Conservation (phyloP, 2,888 invertebrate species). For the Drosophila prolongata region DNA sequence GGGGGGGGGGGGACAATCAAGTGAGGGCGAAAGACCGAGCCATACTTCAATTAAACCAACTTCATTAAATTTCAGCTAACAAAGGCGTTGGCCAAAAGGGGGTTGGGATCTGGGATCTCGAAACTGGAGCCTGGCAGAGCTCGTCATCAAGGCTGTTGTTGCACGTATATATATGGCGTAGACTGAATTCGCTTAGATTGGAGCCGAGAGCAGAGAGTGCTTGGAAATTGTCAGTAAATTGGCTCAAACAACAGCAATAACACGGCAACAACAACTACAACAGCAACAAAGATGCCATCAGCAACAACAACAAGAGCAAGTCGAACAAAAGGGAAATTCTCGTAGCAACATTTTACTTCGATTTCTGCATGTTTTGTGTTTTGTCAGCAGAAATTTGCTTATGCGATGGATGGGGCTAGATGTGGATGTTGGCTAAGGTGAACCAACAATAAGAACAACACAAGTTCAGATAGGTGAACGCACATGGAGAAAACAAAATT, state of each 20-base stretch:
- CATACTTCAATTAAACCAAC: conserved; percentile 80
- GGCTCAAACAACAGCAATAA: conserved; percentile 73
- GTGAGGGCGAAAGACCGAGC: conserved; percentile 48
- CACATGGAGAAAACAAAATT: conserved; percentile 6
- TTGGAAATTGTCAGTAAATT: conserved; percentile 77
- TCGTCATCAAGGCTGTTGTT: conserved; percentile 67
- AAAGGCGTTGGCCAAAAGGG: conserved; percentile 65
- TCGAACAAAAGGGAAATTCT: conserved; percentile 59
- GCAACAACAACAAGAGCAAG: conserved; percentile 24
- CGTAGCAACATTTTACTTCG: conserved; percentile 73
- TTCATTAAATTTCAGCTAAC: conserved; percentile 80
- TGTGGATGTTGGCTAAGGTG: conserved; percentile 41
- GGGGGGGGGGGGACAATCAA: conserved; percentile 29
- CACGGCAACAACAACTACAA: conserved; percentile 55
- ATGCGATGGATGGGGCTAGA: conserved; percentile 44
- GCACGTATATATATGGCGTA: conserved; percentile 45
- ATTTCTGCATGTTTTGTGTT: conserved; percentile 72
- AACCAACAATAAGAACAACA: conserved; percentile 52
- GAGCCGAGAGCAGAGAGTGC: conserved; percentile 52
- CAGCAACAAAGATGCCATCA: conserved; percentile 43
- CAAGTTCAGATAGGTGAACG: conserved; percentile 25
- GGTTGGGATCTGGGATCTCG: conserved; percentile 11
- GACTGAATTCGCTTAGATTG: conserved; percentile 58
- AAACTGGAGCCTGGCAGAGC: conserved; percentile 22
- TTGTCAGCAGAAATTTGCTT: conserved; percentile 78